Conservation (phyloP, 2,113 vertebrate genomes). For the Corythornis madagascariensis region DNA sequence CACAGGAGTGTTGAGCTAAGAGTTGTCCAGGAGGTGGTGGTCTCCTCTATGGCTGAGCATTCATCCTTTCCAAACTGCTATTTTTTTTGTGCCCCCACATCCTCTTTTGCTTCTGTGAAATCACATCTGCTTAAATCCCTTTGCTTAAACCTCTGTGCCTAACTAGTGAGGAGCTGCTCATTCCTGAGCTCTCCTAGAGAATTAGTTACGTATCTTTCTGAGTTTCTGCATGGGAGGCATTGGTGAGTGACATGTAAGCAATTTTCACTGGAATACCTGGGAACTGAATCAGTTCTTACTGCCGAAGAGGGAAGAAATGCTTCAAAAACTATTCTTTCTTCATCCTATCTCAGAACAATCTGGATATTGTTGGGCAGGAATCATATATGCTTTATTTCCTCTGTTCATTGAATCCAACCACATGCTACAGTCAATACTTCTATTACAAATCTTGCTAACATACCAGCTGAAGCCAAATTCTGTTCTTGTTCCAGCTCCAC, state of each 20-base stretch:
- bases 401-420: background rate
- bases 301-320: background rate
- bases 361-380: background rate
- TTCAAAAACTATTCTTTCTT: background rate
- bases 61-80: background rate
- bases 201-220: background rate
- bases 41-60: background rate
- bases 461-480: background rate
- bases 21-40: background rate
- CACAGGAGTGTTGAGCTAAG: fast-evolving
- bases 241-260: background rate
- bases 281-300: background rate
- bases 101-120: background rate
- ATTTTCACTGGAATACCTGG: background rate
- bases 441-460: background rate
- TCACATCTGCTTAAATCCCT: background rate
- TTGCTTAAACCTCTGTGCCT: background rate
- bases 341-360: background rate
- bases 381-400: background rate
- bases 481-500: background rate
- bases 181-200: background rate
- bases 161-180: fast-evolving
- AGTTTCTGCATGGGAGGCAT: background rate
- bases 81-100: background rate
- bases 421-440: background rate